Percentiles rank a stretch among this genome's conserved stretches.
phyloP scores from a whole-genome alignment of 2,113 vertebrate species.

The Progne subis region DNA sequence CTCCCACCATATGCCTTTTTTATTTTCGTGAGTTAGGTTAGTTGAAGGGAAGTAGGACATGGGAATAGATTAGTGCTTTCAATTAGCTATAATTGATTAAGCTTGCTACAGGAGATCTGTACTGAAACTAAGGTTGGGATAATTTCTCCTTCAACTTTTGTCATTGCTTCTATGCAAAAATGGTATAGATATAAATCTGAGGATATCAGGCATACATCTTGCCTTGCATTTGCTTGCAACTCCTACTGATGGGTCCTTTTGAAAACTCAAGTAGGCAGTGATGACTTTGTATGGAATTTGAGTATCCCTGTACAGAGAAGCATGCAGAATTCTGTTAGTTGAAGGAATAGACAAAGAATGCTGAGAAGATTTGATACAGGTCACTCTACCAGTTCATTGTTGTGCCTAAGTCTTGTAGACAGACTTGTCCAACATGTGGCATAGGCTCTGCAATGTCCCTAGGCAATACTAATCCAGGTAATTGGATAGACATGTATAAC shows the following conservation, averaged over 20 bases:
- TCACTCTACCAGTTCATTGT: neutral
- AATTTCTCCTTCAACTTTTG: neutral
- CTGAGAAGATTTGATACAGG: neutral
- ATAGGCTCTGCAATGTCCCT: neutral
- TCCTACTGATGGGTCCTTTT: neutral
- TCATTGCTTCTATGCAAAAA: neutral
- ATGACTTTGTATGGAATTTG: neutral
- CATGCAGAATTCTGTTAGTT: neutral
- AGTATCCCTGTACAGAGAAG: neutral
- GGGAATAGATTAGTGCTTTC: neutral
- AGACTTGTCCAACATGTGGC: neutral
- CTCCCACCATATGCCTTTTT: neutral
- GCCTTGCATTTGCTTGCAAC: neutral
- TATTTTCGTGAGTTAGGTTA: neutral
- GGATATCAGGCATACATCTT: neutral
- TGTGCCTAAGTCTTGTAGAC: neutral
- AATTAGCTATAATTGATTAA: neutral
- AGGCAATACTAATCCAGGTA: neutral
- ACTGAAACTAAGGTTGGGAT: neutral
- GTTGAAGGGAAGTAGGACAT: neutral
- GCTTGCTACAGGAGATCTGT: neutral
- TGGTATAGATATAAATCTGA: neutral
- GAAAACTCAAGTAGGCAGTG: neutral
- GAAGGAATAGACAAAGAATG: neutral
- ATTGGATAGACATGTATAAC: neutral